phyloP scores from a whole-genome alignment of 2,797 vertebrate species.

The Syncerus caffer region DNA sequence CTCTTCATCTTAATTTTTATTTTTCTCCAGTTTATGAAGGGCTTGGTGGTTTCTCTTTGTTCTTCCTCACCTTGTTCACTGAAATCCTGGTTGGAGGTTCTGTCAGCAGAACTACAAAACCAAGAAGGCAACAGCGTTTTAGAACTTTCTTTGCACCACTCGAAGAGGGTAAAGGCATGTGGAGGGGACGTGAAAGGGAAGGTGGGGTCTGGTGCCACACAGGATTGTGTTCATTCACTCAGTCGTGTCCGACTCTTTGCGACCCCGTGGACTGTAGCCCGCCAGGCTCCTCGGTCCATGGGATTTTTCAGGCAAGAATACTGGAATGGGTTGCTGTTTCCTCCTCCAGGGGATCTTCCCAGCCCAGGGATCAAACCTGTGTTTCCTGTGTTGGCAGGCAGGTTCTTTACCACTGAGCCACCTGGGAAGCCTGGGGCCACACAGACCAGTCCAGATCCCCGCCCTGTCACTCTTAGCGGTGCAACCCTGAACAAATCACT shows the following conservation, averaged over 20 bases:
- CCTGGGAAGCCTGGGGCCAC: neutral
- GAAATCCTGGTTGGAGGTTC: neutral
- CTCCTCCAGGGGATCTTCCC: neutral
- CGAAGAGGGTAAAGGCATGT: neutral
- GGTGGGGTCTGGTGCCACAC: neutral
- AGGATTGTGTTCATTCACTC: neutral
- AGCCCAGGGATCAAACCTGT: neutral
- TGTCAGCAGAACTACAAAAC: slow-evolving; percentile 74
- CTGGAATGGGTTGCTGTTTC: neutral
- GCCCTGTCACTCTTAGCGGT: neutral
- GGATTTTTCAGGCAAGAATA: neutral
- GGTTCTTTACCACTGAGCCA: neutral
- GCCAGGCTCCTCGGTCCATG: neutral
- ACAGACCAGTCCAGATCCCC: neutral
- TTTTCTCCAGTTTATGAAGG: neutral
- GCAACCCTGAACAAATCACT: neutral
- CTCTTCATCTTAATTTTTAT: slow-evolving; percentile 55
- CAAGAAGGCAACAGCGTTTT: slow-evolving; percentile 29
- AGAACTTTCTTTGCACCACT: neutral
- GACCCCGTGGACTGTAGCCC: accelerated
- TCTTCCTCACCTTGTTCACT: slow-evolving; percentile 19
- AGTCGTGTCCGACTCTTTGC: neutral
- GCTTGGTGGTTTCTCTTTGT: neutral
- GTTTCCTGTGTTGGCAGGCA: neutral
- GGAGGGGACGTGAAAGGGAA: neutral